phyloP scores from a whole-genome alignment of 2,113 vertebrate genomes.

The Eolophus roseicapilla region DNA sequence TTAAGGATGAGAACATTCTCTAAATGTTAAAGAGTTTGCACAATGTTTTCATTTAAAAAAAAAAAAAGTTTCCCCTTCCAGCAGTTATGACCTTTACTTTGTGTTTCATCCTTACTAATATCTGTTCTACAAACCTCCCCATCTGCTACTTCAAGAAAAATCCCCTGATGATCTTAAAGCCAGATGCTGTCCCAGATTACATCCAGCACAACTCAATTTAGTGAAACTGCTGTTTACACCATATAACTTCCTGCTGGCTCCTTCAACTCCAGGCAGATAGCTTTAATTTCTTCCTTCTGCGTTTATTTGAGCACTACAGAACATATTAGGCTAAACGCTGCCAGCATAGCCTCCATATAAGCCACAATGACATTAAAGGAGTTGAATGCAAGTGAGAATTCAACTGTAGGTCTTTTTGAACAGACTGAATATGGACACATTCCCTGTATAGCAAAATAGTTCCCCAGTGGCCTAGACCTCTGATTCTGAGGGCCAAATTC shows the following conservation, averaged over 20 bases:
- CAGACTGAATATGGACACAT: not conserved
- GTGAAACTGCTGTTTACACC: not conserved
- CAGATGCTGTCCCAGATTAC: conserved; percentile 40
- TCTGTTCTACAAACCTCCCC: conserved; percentile 7
- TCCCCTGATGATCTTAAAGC: not conserved
- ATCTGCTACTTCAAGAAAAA: conserved; percentile 30
- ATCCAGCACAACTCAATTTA: not conserved
- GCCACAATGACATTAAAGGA: not conserved
- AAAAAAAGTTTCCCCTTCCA: not conserved
- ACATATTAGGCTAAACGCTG: not conserved
- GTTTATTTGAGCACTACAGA: not conserved
- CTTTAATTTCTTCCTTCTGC: not conserved
- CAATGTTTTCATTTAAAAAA: not conserved
- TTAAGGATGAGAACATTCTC: not conserved
- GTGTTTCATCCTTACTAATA: not conserved
- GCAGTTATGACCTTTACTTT: not conserved
- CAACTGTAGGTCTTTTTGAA: not conserved
- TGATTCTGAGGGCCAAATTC: conserved; percentile 2
- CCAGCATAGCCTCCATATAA: not conserved
- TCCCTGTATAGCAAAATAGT: not conserved
- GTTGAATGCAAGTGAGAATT: not conserved
- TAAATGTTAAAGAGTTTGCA: not conserved
- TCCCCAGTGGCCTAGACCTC: not conserved
- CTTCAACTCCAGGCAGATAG: not conserved
- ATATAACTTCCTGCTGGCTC: not conserved